Evolutionary conservation across 1,140 invertebrate species (phyloP).

Genomic region (Magallana gigas): DNA sequence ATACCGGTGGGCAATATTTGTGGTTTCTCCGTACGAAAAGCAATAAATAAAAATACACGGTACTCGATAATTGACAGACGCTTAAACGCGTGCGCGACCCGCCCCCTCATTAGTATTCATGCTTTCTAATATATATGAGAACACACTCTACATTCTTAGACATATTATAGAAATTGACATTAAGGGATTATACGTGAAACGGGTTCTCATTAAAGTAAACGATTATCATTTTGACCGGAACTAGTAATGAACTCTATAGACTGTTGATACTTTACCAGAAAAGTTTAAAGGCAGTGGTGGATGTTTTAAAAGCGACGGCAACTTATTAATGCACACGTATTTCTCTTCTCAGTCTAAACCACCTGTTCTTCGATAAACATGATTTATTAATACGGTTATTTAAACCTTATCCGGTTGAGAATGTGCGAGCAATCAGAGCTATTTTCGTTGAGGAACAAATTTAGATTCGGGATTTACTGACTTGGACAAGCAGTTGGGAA

Average conservation of each 20-base stretch:
- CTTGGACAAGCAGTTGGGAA: background rate
- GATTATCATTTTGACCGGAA: conserved; percentile 22
- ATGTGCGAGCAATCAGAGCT: conserved; percentile 22
- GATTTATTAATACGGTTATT: conserved; percentile 36
- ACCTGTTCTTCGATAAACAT: conserved; percentile 30
- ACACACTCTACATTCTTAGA: conserved; percentile 30
- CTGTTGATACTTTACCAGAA: background rate
- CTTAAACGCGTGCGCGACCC: conserved; percentile 24
- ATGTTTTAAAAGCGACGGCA: background rate
- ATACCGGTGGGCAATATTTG: conserved; percentile 10
- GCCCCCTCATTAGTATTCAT: conserved; percentile 27
- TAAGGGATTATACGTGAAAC: conserved; percentile 35
- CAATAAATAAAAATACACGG: conserved; percentile 25
- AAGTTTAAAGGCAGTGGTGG: conserved; percentile 8
- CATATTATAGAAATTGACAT: conserved; percentile 37
- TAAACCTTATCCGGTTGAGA: conserved; percentile 37
- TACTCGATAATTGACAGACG: conserved; percentile 37
- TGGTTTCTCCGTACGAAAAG: background rate
- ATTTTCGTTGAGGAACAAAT: conserved; percentile 36
- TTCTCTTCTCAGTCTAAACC: conserved; percentile 21
- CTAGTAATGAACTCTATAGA: conserved; percentile 7
- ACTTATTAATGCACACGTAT: conserved; percentile 32
- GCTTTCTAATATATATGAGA: conserved; percentile 34
- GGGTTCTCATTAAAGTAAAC: conserved; percentile 33
- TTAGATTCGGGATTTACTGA: conserved; percentile 23